Evolutionary conservation across 2,888 invertebrate species (phyloP).

Genomic region (Cosmia pyralina): DNA sequence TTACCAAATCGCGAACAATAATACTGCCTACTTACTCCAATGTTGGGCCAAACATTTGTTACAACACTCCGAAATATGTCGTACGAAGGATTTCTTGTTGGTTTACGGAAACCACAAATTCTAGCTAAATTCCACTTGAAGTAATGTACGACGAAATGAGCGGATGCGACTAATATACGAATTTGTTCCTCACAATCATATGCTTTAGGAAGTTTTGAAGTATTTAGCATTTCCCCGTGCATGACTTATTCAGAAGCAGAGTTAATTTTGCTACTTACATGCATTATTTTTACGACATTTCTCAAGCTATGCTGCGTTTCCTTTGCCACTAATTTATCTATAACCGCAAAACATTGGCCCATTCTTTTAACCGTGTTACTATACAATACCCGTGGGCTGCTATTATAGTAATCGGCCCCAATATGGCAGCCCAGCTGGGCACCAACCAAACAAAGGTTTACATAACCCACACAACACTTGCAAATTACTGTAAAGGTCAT

Average conservation of each 20-base stretch:
- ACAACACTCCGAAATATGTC: constrained; percentile 4
- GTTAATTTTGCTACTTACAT: not conserved
- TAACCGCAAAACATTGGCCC: constrained; percentile 36
- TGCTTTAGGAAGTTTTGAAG: constrained; percentile 21
- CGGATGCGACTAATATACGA: constrained; percentile 52
- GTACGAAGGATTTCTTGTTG: constrained; percentile 18
- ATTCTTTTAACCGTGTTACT: constrained; percentile 45
- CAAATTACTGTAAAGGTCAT: constrained; percentile 64
- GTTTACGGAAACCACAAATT: constrained; percentile 44
- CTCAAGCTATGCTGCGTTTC: not conserved
- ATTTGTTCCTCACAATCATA: constrained; percentile 27
- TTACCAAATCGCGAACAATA: constrained; percentile 38
- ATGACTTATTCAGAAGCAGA: not conserved
- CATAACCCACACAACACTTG: constrained; percentile 60
- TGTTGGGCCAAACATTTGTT: constrained; percentile 36
- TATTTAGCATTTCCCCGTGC: constrained; percentile 11
- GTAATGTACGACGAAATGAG: constrained; percentile 28
- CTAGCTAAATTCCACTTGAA: constrained; percentile 46
- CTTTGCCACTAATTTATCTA: not conserved
- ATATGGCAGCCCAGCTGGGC: constrained; percentile 70
- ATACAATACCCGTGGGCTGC: constrained; percentile 59
- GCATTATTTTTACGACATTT: not conserved
- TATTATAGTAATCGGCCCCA: constrained; percentile 64
- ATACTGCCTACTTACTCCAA: constrained; percentile 51
- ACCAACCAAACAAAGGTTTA: constrained; percentile 62